Evolutionary conservation across 2,113 vertebrate genomes (phyloP), one percentile per base, ranked within the genome.

Genomic region (Xyliphius kryptos): DNA sequence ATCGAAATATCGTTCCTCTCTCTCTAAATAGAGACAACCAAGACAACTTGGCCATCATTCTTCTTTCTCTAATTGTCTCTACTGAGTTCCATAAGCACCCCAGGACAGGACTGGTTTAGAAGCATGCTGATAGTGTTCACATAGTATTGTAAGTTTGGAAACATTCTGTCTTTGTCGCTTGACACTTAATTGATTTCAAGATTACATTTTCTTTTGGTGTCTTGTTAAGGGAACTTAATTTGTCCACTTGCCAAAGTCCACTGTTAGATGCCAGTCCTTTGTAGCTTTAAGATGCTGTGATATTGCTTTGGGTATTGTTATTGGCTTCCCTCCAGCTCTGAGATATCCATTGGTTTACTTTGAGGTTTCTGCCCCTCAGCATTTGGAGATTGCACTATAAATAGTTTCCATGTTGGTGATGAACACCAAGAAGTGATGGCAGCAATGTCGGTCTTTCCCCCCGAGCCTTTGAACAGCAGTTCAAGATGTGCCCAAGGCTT

Each of bases 351-450:
- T 21, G 20, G 19, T 2, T 20, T 17, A 20, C 14, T 26, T 53
- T 53, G 5, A 36, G 14, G 14, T 15, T 15, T 53, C 14, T 14
- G 14, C 22, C 3, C 32, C 16, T 7, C 9, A 26, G 26, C 14
- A 54, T 9, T 32, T 73, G 75, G 61, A 19, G 16, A 20, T 14
- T 15, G 21, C 15, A 60, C 22, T 48, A 15, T 6, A 60, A 36
- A 13, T 32, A 9, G 17, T 20, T n/a, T 44, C 38, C 5, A n/a
- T 9, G 9, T 17, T 19, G 32, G 37, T 12, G 17, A 15, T 20
- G 37, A 40, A 32, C 16, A 36, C 36, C 12, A 37, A 32, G 54
- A 15, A 14, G n/a, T 56, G 55, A 1, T 1, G 15, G 16, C 26
- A 56, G 55, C 11, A 6, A 10, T 41, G 38, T 43, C 38, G 16